These are phyloP conservation scores for Galeopterus variegatus DNA, from an alignment of 2,113 vertebrate genomes.

Conservation along the genomic window DNA sequence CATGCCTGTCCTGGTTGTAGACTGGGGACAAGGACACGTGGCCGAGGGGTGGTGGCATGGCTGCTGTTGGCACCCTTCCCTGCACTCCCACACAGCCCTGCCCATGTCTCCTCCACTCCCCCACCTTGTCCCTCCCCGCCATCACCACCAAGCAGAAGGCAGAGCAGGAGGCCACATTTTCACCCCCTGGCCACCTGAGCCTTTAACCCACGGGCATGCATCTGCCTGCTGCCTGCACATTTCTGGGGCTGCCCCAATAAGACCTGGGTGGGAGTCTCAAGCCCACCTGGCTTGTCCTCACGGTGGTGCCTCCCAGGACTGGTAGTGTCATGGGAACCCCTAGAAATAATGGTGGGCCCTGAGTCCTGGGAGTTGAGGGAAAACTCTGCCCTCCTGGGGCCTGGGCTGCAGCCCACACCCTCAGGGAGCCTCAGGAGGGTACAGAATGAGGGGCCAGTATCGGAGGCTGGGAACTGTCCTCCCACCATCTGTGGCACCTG, in stretches of 20 bases:
- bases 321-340: not conserved
- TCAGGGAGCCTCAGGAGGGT: not conserved
- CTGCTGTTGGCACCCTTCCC: not conserved
- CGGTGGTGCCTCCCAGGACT: not conserved
- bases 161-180: not conserved
- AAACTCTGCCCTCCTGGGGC: not conserved
- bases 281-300: not conserved
- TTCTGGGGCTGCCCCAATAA: not conserved
- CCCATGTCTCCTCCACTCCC: not conserved
- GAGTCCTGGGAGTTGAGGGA: not conserved
- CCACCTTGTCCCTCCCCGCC: not conserved
- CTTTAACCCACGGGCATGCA: not conserved
- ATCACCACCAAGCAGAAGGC: not conserved
- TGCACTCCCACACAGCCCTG: not conserved
- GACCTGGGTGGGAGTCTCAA: not conserved
- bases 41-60: rapidly evolving
- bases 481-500: not conserved
- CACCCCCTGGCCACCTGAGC: not conserved
- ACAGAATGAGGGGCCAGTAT: not conserved
- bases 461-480: too few relatives aligned
- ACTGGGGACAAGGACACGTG: rapidly evolving
- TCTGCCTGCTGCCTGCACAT: not conserved
- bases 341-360: not conserved
- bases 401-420: too few relatives aligned
- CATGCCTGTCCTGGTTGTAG: not conserved